phyloP scores from a whole-genome alignment of 2,888 invertebrate genomes.

The Torymus tubicola region DNA sequence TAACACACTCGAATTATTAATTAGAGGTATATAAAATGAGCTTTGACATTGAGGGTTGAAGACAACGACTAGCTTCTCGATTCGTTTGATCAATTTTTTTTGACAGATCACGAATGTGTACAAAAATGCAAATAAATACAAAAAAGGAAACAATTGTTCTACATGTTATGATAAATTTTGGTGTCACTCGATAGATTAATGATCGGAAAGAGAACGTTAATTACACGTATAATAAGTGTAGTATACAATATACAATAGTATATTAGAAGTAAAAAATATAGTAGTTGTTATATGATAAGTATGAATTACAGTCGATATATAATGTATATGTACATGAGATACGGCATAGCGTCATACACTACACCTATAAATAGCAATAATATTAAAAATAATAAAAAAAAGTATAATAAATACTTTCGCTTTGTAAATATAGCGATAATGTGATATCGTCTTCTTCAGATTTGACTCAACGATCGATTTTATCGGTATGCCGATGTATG shows the following conservation, averaged over 20 bases:
- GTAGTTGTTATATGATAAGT: slow-evolving; percentile 6
- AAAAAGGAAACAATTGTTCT: no score
- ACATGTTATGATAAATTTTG: no score
- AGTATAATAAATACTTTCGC: slow-evolving; percentile 23
- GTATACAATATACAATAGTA: slow-evolving; percentile 1
- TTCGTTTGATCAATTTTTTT: slow-evolving; percentile 64
- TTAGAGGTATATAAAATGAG: slow-evolving; percentile 57
- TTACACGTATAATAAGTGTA: neutral
- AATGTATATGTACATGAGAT: slow-evolving; percentile 28
- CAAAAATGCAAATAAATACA: no score
- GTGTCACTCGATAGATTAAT: no score
- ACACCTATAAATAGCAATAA: slow-evolving; percentile 33
- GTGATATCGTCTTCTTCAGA: neutral
- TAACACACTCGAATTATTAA: slow-evolving; percentile 59
- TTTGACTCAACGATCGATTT: neutral
- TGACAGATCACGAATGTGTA: neutral
- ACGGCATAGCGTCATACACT: slow-evolving; percentile 2
- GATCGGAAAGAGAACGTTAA: no score
- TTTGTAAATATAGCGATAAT: neutral
- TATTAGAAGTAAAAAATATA: slow-evolving; percentile 14
- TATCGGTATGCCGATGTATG: neutral
- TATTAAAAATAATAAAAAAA: slow-evolving; percentile 9
- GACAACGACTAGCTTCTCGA: slow-evolving; percentile 68
- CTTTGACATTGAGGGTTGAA: slow-evolving; percentile 60
- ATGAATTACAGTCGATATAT: neutral